These are phyloP conservation scores for Nylanderia fulva DNA, from an alignment of 1,140 invertebrate species.

Conservation along the genomic window DNA sequence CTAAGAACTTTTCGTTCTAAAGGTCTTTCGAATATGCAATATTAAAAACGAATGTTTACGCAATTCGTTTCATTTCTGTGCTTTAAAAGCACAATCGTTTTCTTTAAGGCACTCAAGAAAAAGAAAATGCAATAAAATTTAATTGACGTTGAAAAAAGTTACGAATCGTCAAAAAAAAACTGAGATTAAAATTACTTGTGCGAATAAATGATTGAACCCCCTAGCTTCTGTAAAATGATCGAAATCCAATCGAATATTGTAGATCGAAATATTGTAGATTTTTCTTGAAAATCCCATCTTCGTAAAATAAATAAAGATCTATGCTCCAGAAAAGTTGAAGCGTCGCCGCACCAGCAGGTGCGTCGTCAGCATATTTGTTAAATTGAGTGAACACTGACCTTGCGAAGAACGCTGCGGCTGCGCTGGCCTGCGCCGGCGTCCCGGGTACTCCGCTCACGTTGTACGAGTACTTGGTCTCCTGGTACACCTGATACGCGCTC, in stretches of 20 bases:
- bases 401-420: conserved; percentile 85
- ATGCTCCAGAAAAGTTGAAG: neutral
- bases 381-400: conserved; percentile 79
- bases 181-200: neutral
- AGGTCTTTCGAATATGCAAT: neutral
- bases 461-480: conserved; percentile 84
- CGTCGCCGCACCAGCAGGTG: conserved; percentile 55
- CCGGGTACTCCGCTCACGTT: conserved; percentile 84
- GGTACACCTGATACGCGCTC: conserved; percentile 80
- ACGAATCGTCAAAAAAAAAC: neutral
- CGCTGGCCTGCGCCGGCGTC: conserved; percentile 83
- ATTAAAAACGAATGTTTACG: neutral
- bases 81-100: neutral
- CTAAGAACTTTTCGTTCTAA: neutral
- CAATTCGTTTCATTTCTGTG: neutral
- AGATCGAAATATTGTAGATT: too few relatives aligned
- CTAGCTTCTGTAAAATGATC: neutral
- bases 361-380: conserved; percentile 30
- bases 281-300: neutral
- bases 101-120: neutral
- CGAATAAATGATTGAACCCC: neutral
- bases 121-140: neutral
- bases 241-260: too few relatives aligned
- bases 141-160: conserved; percentile 1
- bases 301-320: neutral